Conservation (phyloP, 2,888 invertebrate genomes). For the Incurvaria masculella region DNA sequence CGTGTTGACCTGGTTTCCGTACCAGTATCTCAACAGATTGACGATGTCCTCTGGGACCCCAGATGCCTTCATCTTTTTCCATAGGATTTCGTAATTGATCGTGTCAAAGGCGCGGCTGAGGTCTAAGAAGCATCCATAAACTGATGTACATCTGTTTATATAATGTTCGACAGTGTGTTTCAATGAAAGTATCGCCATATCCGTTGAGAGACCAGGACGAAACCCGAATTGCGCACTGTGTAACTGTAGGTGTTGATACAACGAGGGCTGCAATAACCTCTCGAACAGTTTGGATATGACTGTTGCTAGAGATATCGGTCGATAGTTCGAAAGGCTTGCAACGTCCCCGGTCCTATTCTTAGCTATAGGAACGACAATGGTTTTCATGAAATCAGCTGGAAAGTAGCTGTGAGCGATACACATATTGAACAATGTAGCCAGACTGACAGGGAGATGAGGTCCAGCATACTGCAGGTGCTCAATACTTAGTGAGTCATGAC, state of each 20-base stretch:
- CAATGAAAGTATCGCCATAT: not conserved
- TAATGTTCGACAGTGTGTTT: slow-evolving; percentile 1
- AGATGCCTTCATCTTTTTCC: slow-evolving; percentile 1
- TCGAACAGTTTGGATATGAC: not conserved
- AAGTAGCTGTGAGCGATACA: slow-evolving; percentile 4
- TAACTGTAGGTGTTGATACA: not conserved
- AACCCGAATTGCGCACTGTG: slow-evolving; percentile 1
- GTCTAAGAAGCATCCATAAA: not conserved
- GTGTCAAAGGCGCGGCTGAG: not conserved
- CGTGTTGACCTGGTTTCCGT: slow-evolving; percentile 3
- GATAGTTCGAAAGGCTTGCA: slow-evolving; percentile 1
- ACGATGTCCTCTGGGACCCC: not conserved
- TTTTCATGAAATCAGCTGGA: slow-evolving; percentile 1
- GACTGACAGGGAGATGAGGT: not conserved
- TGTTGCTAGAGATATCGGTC: slow-evolving; percentile 3
- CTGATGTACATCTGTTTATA: not conserved
- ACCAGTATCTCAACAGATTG: slow-evolving; percentile 2
- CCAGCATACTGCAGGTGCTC: slow-evolving; percentile 4
- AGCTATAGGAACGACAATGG: too few species aligned
- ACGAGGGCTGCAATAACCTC: not conserved
- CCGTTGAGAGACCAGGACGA: slow-evolving; percentile 2
- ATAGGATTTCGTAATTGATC: slow-evolving; percentile 2
- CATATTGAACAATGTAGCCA: slow-evolving; percentile 1
- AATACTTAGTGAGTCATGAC: slow-evolving; percentile 1
- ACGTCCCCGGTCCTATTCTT: slow-evolving; percentile 5